These are phyloP conservation scores for Himantopus leucocephalus DNA, from an alignment of 2,113 vertebrate genomes.

Conservation along the genomic window DNA sequence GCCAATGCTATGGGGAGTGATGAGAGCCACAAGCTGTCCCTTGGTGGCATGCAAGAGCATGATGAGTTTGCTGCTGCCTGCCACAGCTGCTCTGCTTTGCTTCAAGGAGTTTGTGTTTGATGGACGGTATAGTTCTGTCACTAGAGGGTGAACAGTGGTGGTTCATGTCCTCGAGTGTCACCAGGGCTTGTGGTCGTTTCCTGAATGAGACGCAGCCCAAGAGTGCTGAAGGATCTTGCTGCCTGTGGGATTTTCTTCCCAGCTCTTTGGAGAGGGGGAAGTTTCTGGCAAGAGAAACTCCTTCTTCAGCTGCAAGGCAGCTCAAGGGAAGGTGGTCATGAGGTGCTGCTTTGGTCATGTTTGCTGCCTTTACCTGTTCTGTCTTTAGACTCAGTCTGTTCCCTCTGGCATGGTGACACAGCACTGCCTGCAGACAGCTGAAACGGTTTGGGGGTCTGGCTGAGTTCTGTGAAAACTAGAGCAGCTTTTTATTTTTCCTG, in stretches of 20 bases:
- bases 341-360: not conserved
- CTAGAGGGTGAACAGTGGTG: not conserved
- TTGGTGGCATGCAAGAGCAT: not conserved
- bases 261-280: not conserved
- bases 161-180: not conserved
- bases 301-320: not conserved
- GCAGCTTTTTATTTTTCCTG: not conserved
- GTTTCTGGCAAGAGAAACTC: not conserved
- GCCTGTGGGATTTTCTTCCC: not conserved
- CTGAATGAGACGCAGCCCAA: not conserved
- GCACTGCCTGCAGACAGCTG: not conserved
- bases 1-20: too few relatives aligned
- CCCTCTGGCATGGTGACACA: not conserved
- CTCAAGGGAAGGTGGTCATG: not conserved
- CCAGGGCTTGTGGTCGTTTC: not conserved
- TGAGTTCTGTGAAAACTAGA: not conserved
- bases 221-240: not conserved
- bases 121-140: not conserved
- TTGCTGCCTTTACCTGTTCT: not conserved
- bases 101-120: not conserved
- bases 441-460: not conserved
- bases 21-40: not conserved
- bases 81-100: not conserved
- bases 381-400: not conserved
- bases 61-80: not conserved